A percentile compares a stretch with the other conserved stretches of the same genome.
Evolutionary conservation across 1,140 invertebrate genomes (phyloP).

Genomic region (Mya arenaria): DNA sequence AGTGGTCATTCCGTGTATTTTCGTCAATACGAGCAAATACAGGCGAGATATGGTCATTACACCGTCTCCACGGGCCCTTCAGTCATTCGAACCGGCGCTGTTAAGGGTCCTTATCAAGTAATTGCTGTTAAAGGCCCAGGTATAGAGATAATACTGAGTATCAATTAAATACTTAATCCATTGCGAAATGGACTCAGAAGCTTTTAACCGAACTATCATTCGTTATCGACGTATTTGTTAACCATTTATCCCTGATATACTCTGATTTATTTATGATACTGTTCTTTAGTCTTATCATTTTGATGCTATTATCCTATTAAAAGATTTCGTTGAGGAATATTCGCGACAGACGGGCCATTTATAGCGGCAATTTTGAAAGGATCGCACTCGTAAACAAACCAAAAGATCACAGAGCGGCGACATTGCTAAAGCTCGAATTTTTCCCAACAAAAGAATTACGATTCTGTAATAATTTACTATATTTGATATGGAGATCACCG

Average conservation of each 20-base stretch:
- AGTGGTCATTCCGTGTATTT: no score
- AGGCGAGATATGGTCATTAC: neutral
- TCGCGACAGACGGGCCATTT: neutral
- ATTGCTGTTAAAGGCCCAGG: constrained; percentile 45
- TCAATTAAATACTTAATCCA: constrained; percentile 48
- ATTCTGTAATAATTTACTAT: no score
- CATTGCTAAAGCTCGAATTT: no score
- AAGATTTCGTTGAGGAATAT: constrained; percentile 23
- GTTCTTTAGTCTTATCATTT: constrained; percentile 21
- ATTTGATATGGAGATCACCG: no score
- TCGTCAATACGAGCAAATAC: no score
- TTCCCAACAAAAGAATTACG: no score
- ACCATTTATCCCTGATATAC: constrained; percentile 44
- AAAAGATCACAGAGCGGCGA: no score
- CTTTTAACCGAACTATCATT: constrained; percentile 17
- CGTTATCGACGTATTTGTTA: constrained; percentile 19
- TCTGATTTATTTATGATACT: constrained; percentile 48
- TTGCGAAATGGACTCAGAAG: constrained; percentile 28
- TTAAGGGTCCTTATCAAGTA: constrained; percentile 31
- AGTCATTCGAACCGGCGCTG: constrained; percentile 24
- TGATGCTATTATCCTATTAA: constrained; percentile 47
- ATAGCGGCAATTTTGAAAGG: constrained; percentile 43
- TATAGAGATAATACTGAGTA: constrained; percentile 44
- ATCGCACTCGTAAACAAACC: constrained; percentile 38
- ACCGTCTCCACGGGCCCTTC: constrained; percentile 17